phyloP scores from a whole-genome alignment of 1,140 invertebrate species.

The Brachionus plicatilis region DNA sequence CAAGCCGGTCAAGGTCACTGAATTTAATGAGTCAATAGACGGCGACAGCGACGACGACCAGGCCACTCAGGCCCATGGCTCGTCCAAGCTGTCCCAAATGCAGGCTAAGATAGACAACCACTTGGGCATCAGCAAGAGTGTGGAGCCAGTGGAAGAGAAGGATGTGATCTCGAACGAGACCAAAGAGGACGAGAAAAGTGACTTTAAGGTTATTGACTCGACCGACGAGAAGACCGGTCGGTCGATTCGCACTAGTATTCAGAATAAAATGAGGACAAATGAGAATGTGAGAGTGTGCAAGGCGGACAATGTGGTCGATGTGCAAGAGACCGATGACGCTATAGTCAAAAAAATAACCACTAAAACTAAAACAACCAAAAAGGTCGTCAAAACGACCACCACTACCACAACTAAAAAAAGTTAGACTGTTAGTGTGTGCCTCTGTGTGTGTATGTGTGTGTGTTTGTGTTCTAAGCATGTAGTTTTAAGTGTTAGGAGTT shows the following conservation, averaged over 20 bases:
- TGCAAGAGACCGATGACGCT: constrained; percentile 34
- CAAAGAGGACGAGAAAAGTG: background rate
- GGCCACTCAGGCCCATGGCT: background rate
- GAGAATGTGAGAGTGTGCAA: constrained; percentile 37
- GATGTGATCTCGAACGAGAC: constrained; percentile 13
- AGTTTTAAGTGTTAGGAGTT: background rate
- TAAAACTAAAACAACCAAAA: constrained; percentile 35
- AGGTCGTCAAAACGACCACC: constrained; percentile 27
- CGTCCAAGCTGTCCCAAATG: background rate
- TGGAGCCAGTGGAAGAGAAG: background rate
- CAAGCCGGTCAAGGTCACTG: constrained; percentile 22
- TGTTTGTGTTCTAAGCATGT: background rate
- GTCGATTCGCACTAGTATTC: background rate
- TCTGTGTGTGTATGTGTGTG: background rate
- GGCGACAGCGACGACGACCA: constrained; percentile 17
- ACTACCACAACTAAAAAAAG: constrained; percentile 35
- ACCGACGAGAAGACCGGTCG: constrained; percentile 20
- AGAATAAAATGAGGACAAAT: constrained; percentile 39
- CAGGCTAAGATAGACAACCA: constrained; percentile 30
- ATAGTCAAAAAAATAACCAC: constrained; percentile 40
- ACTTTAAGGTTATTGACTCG: constrained; percentile 28
- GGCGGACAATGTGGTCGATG: constrained; percentile 31
- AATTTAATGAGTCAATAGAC: constrained; percentile 32
- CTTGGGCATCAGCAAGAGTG: background rate
- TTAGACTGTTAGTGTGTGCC: background rate